Conservation (phyloP, 2,888 invertebrate species). For the Agonum fuliginosum region DNA sequence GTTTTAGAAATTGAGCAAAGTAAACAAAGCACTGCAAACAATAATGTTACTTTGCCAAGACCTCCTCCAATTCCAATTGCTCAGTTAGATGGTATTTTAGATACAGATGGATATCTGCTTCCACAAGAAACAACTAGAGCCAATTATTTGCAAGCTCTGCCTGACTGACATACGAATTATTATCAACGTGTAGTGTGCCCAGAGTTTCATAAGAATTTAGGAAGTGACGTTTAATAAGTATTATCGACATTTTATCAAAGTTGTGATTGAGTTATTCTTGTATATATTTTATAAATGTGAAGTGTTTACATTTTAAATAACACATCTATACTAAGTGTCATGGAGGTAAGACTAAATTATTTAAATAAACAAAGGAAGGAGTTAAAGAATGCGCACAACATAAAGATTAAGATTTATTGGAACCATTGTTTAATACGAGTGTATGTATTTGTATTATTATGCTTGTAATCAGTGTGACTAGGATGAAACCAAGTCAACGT, state of each 20-base stretch:
- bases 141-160: constrained; percentile 70
- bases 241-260: constrained; percentile 21
- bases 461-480: too few relatives aligned
- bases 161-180: constrained; percentile 65
- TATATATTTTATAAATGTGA: neutral
- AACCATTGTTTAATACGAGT: too few relatives aligned
- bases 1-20: constrained; percentile 50
- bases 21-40: constrained; percentile 35
- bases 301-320: neutral
- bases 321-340: too few relatives aligned
- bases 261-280: constrained; percentile 27
- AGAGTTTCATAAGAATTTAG: constrained; percentile 47
- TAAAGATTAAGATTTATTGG: neutral
- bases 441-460: too few relatives aligned
- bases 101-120: constrained; percentile 81
- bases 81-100: constrained; percentile 74
- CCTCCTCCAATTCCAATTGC: constrained; percentile 75
- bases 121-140: constrained; percentile 71
- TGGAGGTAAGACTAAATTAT: too few relatives aligned
- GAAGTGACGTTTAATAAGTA: constrained; percentile 50
- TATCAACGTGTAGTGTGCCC: constrained; percentile 39
- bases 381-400: neutral
- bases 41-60: constrained; percentile 70
- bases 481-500: too few relatives aligned
- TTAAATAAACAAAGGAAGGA: too few relatives aligned